Conservation (phyloP, 2,113 vertebrate species). For the Murina feae region DNA sequence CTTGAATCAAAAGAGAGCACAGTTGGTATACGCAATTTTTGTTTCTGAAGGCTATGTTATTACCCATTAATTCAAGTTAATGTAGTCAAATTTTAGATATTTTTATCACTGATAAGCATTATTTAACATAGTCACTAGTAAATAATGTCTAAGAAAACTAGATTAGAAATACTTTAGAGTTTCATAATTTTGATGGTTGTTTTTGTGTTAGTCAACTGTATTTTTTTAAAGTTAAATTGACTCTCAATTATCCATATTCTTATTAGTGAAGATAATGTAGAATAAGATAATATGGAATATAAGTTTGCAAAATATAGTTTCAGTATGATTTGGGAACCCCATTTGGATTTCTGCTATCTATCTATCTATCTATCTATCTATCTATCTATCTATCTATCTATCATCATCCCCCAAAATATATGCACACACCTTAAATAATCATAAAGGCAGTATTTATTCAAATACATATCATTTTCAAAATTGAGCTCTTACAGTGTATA, state of each 20-base stretch:
- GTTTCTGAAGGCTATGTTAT: background rate
- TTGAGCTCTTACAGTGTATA: too few relatives aligned
- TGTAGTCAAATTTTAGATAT: background rate
- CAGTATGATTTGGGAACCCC: background rate
- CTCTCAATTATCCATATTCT: background rate
- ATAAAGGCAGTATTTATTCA: too few relatives aligned
- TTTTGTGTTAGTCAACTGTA: background rate
- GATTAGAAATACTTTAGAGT: background rate
- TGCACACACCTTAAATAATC: too few relatives aligned
- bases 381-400: background rate
- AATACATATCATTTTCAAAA: too few relatives aligned
- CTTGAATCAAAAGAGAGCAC: background rate
- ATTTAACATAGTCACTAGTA: background rate
- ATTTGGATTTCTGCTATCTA: background rate
- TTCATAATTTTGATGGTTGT: background rate
- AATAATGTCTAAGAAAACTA: background rate
- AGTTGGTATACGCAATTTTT: background rate
- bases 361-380: background rate
- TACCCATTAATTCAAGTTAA: background rate
- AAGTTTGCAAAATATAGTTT: background rate
- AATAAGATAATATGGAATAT: background rate
- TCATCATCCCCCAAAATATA: too few relatives aligned
- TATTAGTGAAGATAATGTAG: background rate
- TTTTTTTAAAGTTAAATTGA: background rate
- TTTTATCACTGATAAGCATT: background rate